Percentiles rank a stretch among this genome's conserved stretches.
Evolutionary conservation across 2,797 vertebrate species (phyloP).

Genomic region (Girardinus metallicus): DNA sequence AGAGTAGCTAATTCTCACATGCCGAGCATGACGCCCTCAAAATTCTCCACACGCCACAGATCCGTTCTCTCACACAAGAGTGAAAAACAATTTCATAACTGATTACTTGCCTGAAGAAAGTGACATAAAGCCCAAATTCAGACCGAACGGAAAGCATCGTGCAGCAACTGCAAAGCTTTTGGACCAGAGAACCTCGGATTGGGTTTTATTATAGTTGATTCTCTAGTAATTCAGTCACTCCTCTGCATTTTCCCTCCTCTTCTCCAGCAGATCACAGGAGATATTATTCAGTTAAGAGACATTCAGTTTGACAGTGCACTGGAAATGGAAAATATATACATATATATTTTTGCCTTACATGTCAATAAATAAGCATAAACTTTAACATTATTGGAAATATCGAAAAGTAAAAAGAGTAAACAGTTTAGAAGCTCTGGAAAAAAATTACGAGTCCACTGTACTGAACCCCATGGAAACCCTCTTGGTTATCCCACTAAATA

Average conservation of each 20-base stretch:
- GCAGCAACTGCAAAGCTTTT: constrained; percentile 1
- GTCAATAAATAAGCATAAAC: no score
- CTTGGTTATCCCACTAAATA: no score
- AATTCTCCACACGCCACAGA: background rate
- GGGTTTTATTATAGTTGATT: background rate
- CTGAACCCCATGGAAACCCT: no score
- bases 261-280: background rate
- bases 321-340: background rate
- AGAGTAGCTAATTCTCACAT: background rate
- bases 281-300: background rate
- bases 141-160: background rate
- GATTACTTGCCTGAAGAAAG: constrained; percentile 6
- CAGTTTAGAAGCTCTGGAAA: no score
- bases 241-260: background rate
- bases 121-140: constrained; percentile 1
- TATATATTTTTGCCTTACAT: no score
- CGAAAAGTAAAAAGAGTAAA: no score
- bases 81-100: constrained; percentile 1
- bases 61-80: background rate
- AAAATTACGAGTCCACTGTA: no score
- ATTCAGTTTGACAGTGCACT: background rate
- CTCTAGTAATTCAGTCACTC: background rate
- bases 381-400: no score
- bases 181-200: background rate
- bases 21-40: background rate